Base-by-base conservation (phyloP, 2,797 vertebrate genomes). In the Ptychobarbus kaznakovi region DNA sequence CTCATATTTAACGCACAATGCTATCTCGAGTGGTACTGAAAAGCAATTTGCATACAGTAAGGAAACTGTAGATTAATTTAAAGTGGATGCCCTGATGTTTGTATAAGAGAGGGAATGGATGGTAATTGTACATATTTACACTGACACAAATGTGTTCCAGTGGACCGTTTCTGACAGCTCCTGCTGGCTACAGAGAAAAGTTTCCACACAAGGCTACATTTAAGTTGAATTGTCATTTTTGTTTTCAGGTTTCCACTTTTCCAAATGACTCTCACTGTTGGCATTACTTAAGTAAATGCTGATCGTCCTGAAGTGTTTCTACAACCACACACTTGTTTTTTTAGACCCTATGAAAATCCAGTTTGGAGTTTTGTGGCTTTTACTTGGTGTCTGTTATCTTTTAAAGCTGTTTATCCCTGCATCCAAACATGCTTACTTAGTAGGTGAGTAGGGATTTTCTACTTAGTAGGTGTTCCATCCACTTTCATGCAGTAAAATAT, bases 91-190 rank as follows among this genome's bases (percentile, higher is more conserved):
- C 74, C 75, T 51, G 78, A 35, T 76, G 44, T 63, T 85, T 82
- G 63, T 49, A 49, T 51, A 49, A 61, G 68, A 79, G 44, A 69
- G 87, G 77, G 84, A 92, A n/a, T 70, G 86, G 84, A 87, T 81
- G 65, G 87, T 93, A 92, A 87, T 92, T 91, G 91, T 88, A 90
- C 88, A 90, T 91, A 90, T 91, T 85, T 88, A 65, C n/a, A 80
- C 51, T 75, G 61, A 80, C 65, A 66, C 58, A 44, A 56, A 58
- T 92, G 91, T 92, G 94, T 66, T 94, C 91, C 86, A 32, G 79
- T 80, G 80, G 35, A 70, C 28, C 53, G 65, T 77, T 87, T 65
- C 86, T 56, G 89, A 93, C 88, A 87, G 91, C 91, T 86, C 72
- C 92, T 84, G 49, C 20, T 68, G 56, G 58, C 82, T 81, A 8